Conservation (phyloP, 2,113 vertebrate genomes). For the Azemiops feae region DNA sequence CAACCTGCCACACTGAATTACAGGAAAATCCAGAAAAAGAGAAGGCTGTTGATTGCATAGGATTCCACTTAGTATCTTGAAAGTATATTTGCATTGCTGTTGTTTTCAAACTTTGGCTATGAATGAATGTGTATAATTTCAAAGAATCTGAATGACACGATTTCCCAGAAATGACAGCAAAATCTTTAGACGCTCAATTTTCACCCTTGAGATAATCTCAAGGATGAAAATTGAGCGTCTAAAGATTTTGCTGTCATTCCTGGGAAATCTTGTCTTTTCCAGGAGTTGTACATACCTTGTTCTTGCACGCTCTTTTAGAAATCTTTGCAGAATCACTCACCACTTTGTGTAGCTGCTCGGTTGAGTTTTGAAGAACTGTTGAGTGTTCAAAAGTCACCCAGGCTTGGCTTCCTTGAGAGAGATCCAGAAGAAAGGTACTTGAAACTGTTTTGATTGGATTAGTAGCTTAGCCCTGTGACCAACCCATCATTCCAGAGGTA, state of each 20-base stretch:
- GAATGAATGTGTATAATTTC: neutral
- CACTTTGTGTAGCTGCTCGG: neutral
- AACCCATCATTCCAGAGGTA: neutral
- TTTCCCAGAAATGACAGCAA: neutral
- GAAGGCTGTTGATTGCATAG: neutral
- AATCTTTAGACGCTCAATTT: neutral
- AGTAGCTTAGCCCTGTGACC: neutral
- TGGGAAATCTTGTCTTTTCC: neutral
- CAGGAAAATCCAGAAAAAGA: neutral
- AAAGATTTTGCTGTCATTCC: neutral
- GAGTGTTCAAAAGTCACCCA: conserved; percentile 62
- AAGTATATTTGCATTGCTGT: neutral
- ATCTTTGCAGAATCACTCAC: neutral
- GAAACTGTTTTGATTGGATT: neutral
- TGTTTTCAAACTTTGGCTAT: neutral
- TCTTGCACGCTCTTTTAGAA: neutral
- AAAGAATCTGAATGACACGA: neutral
- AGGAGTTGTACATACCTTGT: neutral
- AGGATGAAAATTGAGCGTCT: too few species aligned
- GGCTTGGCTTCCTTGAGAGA: conserved; percentile 58
- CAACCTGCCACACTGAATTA: neutral
- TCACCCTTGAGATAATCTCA: neutral
- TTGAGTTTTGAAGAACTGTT: conserved; percentile 67
- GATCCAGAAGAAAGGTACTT: conserved; percentile 66
- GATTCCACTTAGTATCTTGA: too few species aligned